A percentile compares a stretch with the other conserved stretches of the same genome.
These are phyloP conservation scores for Stegostoma tigrinum DNA, from an alignment of 2,113 vertebrate species.

Conservation along the genomic window DNA sequence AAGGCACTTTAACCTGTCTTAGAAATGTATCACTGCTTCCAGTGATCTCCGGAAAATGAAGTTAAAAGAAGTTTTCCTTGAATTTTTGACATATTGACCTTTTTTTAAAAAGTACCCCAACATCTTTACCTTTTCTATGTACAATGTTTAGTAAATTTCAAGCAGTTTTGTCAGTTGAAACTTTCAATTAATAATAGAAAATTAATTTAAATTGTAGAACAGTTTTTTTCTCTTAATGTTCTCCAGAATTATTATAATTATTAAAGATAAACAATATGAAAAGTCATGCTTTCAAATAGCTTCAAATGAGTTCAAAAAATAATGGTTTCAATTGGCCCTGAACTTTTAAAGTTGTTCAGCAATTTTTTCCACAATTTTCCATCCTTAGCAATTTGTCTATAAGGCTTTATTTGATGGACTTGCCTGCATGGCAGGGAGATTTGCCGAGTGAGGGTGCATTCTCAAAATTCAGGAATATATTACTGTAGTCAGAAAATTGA, in stretches of 20 bases:
- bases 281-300: neutral
- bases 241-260: neutral
- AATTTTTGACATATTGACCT: neutral
- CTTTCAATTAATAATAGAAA: neutral
- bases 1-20: neutral
- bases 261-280: neutral
- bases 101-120: neutral
- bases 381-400: neutral
- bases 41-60: neutral
- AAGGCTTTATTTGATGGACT: neutral
- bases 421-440: neutral
- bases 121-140: neutral
- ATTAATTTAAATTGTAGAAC: neutral
- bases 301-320: neutral
- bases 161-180: neutral
- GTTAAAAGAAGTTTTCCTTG: neutral
- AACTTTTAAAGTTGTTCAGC: neutral
- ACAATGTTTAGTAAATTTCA: neutral
- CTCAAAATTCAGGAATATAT: neutral
- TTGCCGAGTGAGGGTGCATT: neutral
- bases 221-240: neutral
- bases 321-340: neutral
- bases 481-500: neutral
- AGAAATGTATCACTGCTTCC: neutral
- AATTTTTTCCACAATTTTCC: neutral